Evolutionary conservation across 2,888 invertebrate species (phyloP), one percentile per base, ranked within the genome.

Genomic region (Caenorhabditis macrosperma): DNA sequence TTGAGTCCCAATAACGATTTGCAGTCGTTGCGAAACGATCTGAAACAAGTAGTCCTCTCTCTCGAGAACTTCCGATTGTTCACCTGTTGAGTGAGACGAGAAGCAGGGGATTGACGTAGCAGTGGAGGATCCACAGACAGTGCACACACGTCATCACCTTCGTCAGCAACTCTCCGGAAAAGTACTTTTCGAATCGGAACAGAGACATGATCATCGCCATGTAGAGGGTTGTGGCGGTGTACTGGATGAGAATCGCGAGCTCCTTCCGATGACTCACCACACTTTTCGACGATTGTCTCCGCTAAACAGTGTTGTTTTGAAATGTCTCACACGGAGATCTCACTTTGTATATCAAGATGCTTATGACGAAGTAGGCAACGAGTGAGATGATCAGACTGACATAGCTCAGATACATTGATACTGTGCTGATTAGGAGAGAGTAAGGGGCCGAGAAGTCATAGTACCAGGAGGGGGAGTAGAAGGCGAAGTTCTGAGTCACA

Each of bases 1-100:
- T 20, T 46, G 38, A 6, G 15, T 15, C 38, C 6, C 12, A 38
- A 12, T 2, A 12, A 5, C 15, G 38, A 15, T 15, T 38, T 38
- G 15, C 38, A 38, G 38, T 38, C 38, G 38, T 38, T 38, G 9
- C 38, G 38, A 20, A 38, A 38, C 6, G 38, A 38, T 38, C 38
- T 38, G 38, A 5, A 33, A 33, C 33, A 38, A 38, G n/a, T 38
- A 38, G 3, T n/a, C 41, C 64, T 0, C 54, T 17, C n/a, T 67
- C 44, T 22, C 26, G 12, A 83, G 84, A 85, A 7, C 46, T 12
- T 46, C 64, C 67, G 1, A 66, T 68, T 17, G 78, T 9, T 38
- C 33, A 38, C 38, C 9, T 38, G 38, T 38, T 38, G 3, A 38
- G 38, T 12, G 15, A 3, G 15, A 38, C 12, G 3, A 38, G 38